A percentile compares a stretch with the other conserved stretches of the same genome.
These are phyloP conservation scores for Cariama cristata DNA, from an alignment of 2,113 vertebrate species.

Conservation along the genomic window DNA sequence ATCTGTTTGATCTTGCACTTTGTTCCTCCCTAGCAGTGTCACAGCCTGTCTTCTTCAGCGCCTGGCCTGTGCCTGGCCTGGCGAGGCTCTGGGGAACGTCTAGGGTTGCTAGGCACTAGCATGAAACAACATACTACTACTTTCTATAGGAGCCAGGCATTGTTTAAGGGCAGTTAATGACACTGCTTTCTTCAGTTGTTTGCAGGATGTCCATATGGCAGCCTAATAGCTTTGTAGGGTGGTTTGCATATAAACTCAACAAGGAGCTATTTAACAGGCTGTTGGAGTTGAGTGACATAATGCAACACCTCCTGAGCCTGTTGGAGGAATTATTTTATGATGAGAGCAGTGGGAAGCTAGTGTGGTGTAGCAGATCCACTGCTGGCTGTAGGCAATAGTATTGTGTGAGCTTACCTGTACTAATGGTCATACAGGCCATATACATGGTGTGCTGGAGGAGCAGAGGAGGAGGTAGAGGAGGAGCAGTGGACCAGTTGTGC, in stretches of 20 bases:
- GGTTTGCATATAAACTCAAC: not conserved
- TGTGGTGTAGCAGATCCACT: not conserved
- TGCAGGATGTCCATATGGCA: not conserved
- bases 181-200: not conserved
- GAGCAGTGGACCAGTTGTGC: not conserved
- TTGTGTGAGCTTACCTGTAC: not conserved
- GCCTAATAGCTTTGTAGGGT: not conserved
- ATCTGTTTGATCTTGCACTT: not conserved
- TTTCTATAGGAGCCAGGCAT: not conserved
- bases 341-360: not conserved
- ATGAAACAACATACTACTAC: not conserved
- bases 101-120: not conserved
- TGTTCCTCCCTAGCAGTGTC: not conserved
- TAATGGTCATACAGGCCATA: no score
- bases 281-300: not conserved
- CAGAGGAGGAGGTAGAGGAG: not conserved
- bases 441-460: not conserved
- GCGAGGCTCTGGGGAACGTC: not conserved
- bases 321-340: not conserved
- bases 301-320: not conserved
- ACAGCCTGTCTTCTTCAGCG: accelerated
- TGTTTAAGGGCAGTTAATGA: not conserved
- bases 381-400: not conserved
- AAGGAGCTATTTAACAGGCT: not conserved
- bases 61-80: not conserved